Conservation (phyloP, 1,140 invertebrate genomes). For the Pogonomyrmex barbatus region DNA sequence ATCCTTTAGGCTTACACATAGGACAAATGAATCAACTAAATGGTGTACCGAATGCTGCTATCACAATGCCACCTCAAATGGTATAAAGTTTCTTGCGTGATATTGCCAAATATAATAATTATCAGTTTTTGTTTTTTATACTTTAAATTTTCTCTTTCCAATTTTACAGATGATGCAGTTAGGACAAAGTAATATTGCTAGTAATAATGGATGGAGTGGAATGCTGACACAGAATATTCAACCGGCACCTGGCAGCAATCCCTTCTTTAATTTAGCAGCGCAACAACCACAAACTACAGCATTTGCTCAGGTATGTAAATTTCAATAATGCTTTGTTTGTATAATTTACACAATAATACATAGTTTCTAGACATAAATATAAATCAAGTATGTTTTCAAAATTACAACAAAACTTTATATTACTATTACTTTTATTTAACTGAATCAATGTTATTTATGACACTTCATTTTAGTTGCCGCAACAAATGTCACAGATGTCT, state of each 20-base stretch:
- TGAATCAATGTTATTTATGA: background rate
- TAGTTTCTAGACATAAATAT: background rate
- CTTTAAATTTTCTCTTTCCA: slow-evolving; percentile 21
- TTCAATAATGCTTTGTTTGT: slow-evolving; percentile 3
- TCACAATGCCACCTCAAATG: slow-evolving; percentile 82
- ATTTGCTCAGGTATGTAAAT: slow-evolving; percentile 78
- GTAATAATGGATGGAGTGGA: slow-evolving; percentile 84
- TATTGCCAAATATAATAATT: background rate
- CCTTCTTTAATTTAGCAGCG: slow-evolving; percentile 83
- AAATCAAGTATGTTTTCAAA: background rate
- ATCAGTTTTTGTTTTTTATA: slow-evolving; percentile 4
- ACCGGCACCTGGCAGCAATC: slow-evolving; percentile 85
- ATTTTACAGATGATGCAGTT: slow-evolving; percentile 80
- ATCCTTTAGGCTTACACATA: slow-evolving; percentile 73
- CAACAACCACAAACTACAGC: slow-evolving; percentile 72
- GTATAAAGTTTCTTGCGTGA: slow-evolving; percentile 60
- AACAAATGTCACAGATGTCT: slow-evolving; percentile 87
- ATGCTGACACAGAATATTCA: slow-evolving; percentile 84
- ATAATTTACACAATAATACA: too few relatives aligned
- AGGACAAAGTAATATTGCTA: slow-evolving; percentile 78
- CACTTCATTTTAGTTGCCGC: slow-evolving; percentile 85
- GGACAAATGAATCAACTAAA: slow-evolving; percentile 79
- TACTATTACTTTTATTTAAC: background rate
- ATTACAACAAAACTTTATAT: background rate
- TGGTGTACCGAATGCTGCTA: slow-evolving; percentile 77